These are phyloP conservation scores for Ptychobarbus kaznakovi DNA, from an alignment of 2,797 vertebrate genomes.

Conservation along the genomic window DNA sequence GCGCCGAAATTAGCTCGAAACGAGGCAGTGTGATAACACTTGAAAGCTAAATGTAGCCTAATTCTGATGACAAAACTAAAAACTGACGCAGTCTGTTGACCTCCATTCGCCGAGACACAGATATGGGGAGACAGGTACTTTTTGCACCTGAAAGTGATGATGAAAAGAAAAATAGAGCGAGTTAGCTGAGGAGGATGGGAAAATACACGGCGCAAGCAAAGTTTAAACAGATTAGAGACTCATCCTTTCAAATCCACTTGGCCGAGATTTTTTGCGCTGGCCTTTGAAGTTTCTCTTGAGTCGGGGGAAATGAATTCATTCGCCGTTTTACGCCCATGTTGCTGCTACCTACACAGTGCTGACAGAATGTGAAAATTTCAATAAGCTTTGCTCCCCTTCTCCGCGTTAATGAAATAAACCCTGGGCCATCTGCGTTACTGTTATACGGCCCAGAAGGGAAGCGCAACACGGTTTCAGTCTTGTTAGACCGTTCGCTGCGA, in stretches of 20 bases:
- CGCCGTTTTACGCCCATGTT: slow-evolving; percentile 56
- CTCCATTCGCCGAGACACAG: slow-evolving; percentile 29
- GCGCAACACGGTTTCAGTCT: slow-evolving; percentile 57
- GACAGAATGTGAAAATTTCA: slow-evolving; percentile 68
- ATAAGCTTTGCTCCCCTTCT: slow-evolving; percentile 52
- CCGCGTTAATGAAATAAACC: slow-evolving; percentile 69
- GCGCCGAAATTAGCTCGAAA: slow-evolving; percentile 58
- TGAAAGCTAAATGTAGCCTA: slow-evolving; percentile 52
- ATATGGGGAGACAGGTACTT: slow-evolving; percentile 36
- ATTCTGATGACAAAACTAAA: slow-evolving; percentile 34
- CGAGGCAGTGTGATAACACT: slow-evolving; percentile 11
- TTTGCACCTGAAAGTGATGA: slow-evolving; percentile 48
- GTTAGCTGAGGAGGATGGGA: slow-evolving; percentile 53
- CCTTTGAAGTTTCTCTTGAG: slow-evolving; percentile 73
- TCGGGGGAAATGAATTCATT: slow-evolving; percentile 71
- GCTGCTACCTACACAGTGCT: slow-evolving; percentile 71
- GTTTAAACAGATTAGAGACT: slow-evolving; percentile 80
- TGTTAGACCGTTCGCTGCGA: slow-evolving; percentile 54
- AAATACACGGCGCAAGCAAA: slow-evolving; percentile 77
- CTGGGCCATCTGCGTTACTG: slow-evolving; percentile 60
- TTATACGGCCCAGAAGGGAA: slow-evolving; percentile 62
- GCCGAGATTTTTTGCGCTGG: slow-evolving; percentile 59
- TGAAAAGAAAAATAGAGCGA: slow-evolving; percentile 57
- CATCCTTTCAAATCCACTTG: slow-evolving; percentile 77
- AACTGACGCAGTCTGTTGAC: slow-evolving; percentile 55